Evolutionary conservation across 1,140 invertebrate genomes (phyloP).

Genomic region (Plectus sambesii): DNA sequence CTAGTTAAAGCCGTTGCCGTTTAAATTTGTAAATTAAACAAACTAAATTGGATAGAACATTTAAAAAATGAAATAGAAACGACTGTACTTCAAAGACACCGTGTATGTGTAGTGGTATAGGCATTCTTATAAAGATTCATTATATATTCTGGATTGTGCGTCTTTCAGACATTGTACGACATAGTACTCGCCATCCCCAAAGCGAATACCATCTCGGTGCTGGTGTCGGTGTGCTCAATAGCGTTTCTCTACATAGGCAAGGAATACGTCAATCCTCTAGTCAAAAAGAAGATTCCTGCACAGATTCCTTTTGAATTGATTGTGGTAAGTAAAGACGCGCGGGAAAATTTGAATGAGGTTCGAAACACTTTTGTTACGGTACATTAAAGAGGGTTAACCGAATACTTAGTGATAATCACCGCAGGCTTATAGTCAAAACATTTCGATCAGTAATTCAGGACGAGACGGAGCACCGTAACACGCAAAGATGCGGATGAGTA

Average conservation of each 20-base stretch:
- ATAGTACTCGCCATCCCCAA: slow-evolving; percentile 5
- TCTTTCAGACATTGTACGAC: slow-evolving; percentile 18
- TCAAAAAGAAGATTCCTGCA: slow-evolving; percentile 37
- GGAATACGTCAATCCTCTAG: slow-evolving; percentile 32
- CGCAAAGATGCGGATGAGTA: too few relatives aligned
- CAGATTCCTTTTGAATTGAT: slow-evolving; percentile 39
- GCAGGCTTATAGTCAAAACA: too few relatives aligned
- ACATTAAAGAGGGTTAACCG: too few relatives aligned
- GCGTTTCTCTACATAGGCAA: slow-evolving; percentile 35
- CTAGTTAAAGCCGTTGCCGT: too few relatives aligned
- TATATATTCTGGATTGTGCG: too few relatives aligned
- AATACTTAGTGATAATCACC: too few relatives aligned
- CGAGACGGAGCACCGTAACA: too few relatives aligned
- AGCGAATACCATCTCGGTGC: slow-evolving; percentile 22
- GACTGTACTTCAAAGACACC: too few relatives aligned
- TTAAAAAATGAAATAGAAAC: too few relatives aligned
- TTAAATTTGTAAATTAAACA: slow-evolving; percentile 15
- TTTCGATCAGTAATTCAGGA: too few relatives aligned
- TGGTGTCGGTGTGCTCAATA: slow-evolving; percentile 26
- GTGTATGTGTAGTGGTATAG: neutral
- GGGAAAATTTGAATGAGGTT: too few relatives aligned
- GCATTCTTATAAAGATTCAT: slow-evolving; percentile 3
- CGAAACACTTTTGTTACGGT: too few relatives aligned
- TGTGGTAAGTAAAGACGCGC: slow-evolving; percentile 17
- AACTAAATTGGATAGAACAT: slow-evolving; percentile 6